Conservation (phyloP, 2,888 invertebrate species). For the Himalopsyche anomala region DNA sequence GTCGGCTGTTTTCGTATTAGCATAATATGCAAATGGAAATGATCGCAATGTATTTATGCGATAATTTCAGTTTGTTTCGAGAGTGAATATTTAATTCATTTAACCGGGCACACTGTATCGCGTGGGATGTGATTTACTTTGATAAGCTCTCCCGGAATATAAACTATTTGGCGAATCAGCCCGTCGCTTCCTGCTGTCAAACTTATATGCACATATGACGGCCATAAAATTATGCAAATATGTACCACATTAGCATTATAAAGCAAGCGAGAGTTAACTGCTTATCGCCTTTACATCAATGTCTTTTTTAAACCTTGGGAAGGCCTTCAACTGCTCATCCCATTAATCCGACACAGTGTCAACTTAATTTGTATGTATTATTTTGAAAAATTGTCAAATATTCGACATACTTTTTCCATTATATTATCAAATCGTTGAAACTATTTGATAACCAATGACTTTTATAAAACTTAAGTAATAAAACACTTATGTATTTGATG, state of each 20-base stretch:
- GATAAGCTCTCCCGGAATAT: conserved; percentile 32
- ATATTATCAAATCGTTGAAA: no score
- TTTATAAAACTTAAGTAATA: no score
- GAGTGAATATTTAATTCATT: conserved; percentile 31
- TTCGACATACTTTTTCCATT: no score
- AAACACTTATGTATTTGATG: no score
- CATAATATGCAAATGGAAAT: conserved; percentile 23
- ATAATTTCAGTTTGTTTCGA: conserved; percentile 37
- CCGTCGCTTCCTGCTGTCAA: conserved; percentile 14
- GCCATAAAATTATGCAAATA: background rate
- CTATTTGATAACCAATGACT: no score
- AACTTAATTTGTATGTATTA: no score
- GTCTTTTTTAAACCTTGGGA: no score
- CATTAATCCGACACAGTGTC: no score
- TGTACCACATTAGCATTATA: background rate
- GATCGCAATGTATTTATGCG: conserved; percentile 36
- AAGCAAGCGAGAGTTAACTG: no score
- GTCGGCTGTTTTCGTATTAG: background rate
- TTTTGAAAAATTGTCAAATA: no score
- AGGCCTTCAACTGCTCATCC: no score
- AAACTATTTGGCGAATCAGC: background rate
- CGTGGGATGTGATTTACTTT: conserved; percentile 25
- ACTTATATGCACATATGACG: background rate
- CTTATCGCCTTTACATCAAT: no score
- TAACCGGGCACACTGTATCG: background rate